Evolutionary conservation across 1,140 invertebrate species (phyloP), one percentile per base, ranked within the genome.

Genomic region (Liolophura sinensis): DNA sequence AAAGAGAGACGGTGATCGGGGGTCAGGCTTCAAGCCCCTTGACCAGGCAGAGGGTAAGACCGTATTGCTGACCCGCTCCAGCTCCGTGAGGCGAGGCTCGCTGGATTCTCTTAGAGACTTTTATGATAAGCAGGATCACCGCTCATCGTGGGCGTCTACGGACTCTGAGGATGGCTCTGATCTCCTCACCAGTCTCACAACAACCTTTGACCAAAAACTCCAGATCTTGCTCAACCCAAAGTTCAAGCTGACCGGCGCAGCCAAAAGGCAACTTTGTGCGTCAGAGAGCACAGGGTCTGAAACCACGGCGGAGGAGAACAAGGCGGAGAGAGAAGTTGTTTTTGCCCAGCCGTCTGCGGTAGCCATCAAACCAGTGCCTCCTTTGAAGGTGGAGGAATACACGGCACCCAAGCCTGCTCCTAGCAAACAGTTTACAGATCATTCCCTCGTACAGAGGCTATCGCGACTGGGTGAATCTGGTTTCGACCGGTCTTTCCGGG

Each of bases 121-220:
- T 40, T 73, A 80, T 56, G 78, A 80, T 20, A 75, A 74, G 55
- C 64, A 76, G 16, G 72, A 77, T 24, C 70, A 74, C 12, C 56
- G 75, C 20, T 65, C 62, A 49, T 74, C 75, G 0, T 78, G 73
- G 66, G 76, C 76, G 15, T 79, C 78, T 0, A 76, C 75, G n/a
- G 78, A 78, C 60, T 81, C 80, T 12, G 80, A 82, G 89, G 91
- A 89, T 75, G 87, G 88, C 69, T 76, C 74, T 14, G 90, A 91
- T 80, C 81, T 91, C 52, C 80, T 91, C 64, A 87, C 87, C 50
- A 90, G 89, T 57, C 86, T 93, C 56, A 92, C 91, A 16, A 89
- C 90, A 60, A 90, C 91, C 5, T 89, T 92, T 73, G 91, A 93
- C 76, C 88, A 90, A 66, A 92, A 92, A 82, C 85, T 92, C 78